These are phyloP conservation scores for Sinocyclocheilus rhinocerous DNA, from an alignment of 2,113 vertebrate genomes.

Conservation along the genomic window DNA sequence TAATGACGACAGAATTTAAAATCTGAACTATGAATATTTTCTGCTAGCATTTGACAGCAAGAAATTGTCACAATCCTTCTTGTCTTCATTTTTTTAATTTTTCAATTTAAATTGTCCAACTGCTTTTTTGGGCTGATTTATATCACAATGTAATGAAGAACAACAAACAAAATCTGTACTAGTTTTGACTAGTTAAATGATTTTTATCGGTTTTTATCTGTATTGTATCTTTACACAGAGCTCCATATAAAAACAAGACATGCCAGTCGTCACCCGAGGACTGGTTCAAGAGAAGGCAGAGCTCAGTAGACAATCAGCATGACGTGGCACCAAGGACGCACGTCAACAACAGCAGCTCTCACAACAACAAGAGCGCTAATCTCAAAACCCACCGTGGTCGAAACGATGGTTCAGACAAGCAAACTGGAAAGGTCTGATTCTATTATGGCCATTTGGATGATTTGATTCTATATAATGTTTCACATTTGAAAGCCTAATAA, in stretches of 20 bases:
- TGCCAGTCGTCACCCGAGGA: conserved; percentile 28
- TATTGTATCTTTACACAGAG: conserved; percentile 32
- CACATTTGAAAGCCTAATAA: neutral
- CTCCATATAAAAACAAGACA: conserved; percentile 53
- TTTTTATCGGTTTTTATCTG: neutral
- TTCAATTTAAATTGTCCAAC: neutral
- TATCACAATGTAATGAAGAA: neutral
- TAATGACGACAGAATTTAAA: neutral
- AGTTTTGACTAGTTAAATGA: neutral
- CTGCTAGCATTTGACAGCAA: neutral
- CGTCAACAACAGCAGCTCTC: conserved; percentile 51
- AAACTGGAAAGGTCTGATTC: conserved; percentile 59
- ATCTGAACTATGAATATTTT: neutral
- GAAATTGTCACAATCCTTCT: neutral
- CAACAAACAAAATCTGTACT: neutral
- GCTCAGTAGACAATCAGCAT: conserved; percentile 30
- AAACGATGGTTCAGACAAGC: conserved; percentile 25
- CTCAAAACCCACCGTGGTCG: conserved; percentile 21
- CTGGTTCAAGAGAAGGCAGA: conserved; percentile 54
- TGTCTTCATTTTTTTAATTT: neutral
- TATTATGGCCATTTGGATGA: neutral
- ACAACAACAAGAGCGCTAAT: no score
- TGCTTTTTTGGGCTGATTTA: neutral
- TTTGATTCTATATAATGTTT: neutral
- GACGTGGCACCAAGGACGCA: conserved; percentile 47